Evolutionary conservation across 2,113 vertebrate genomes (phyloP).

Genomic region (Struthio camelus): DNA sequence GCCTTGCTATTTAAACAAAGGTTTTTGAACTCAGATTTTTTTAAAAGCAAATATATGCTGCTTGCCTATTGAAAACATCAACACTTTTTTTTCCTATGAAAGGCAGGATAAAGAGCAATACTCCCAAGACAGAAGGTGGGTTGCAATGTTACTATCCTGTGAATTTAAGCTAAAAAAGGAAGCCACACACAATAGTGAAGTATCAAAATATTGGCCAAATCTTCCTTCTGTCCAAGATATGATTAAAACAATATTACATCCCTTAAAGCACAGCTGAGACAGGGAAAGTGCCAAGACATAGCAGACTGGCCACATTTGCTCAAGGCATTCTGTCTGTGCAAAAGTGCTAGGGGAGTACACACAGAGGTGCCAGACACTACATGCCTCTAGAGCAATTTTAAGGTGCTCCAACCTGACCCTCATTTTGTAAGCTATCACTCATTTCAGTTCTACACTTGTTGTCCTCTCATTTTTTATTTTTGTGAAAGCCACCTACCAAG

Average conservation of each 20-base stretch:
- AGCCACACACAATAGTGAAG: not conserved
- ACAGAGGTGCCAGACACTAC: not conserved
- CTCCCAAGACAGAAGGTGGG: not conserved
- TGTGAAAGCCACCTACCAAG: not conserved
- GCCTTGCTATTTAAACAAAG: slow-evolving; percentile 28
- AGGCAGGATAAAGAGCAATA: not conserved
- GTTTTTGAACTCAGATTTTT: not conserved
- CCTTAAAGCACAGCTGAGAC: not conserved
- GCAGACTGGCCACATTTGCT: not conserved
- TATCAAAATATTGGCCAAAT: not conserved
- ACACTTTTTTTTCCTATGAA: not conserved
- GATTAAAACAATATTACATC: not conserved
- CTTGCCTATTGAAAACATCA: not conserved
- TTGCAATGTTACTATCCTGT: not conserved
- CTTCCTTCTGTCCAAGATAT: not conserved
- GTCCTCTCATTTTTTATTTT: not conserved
- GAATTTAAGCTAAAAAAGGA: not conserved
- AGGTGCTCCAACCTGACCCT: not conserved
- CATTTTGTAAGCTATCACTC: not conserved
- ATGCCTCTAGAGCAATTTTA: not conserved
- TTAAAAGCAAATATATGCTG: slow-evolving; percentile 6
- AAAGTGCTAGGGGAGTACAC: not conserved
- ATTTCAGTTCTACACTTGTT: not conserved
- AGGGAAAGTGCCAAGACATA: not conserved
- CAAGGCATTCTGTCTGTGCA: not conserved